Evolutionary conservation across 1,140 invertebrate genomes (phyloP), one percentile per base, ranked within the genome.

Genomic region (Habropoda laboriosa): DNA sequence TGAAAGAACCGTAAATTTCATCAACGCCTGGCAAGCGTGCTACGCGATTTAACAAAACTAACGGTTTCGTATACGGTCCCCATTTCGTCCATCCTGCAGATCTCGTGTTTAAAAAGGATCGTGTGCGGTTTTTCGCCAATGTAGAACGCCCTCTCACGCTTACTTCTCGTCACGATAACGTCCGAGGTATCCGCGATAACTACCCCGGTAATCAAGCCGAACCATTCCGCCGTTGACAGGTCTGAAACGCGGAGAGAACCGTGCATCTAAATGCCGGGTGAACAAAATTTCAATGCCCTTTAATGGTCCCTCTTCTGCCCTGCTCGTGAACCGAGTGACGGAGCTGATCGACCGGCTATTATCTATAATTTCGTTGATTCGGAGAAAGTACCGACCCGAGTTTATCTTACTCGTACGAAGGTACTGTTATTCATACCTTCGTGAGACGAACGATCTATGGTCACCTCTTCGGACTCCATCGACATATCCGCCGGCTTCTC

Each of bases 41-140:
- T 49, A 4, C 8, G 18, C 18, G 3, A 40, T 40, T 55, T 21
- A 42, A 42, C 21, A 16, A 40, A 74, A 83, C 80, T 75, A 57
- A 90, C 89, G 61, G 78, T 83, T 8, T 73, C 79, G n/a, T 58
- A 21, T n/a, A 91, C 80, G 12, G n/a, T 35, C 21, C 90, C 89
- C 0, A 45, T 13, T 3, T 73, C 58, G 58, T 81, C 66, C 7
- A 91, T 79, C 27, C 88, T 64, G 75, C 83, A 91, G 47, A 91
- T 86, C 30, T 87, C 75, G 76, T 83, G 90, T 76, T 90, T 91
- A 71, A 91, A 89, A n/a, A 90, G 67, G 7, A 90, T 35, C 12
- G 87, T 79, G 47, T 87, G 84, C 16, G 64, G 40, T 8, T 60
- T 70, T 4, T 81, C 70, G 61, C 86, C 81, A 7, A 89, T 61